Base-by-base conservation (phyloP, 2,888 invertebrate species). In the Drosophila cognata region DNA sequence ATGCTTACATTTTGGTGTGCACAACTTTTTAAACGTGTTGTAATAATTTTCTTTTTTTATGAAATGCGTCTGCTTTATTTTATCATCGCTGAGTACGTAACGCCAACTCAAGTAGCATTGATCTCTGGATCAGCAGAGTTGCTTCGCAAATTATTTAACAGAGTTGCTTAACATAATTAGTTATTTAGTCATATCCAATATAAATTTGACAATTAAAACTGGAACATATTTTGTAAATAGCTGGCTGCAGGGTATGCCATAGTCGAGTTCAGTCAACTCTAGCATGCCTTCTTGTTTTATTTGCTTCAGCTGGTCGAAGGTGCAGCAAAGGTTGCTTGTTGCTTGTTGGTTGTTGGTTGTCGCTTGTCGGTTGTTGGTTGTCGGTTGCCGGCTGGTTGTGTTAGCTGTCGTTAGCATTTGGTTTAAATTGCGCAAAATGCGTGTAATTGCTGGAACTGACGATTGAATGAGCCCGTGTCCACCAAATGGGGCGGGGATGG, bases 371-470 rank as follows among this genome's bases (percentile, higher is more conserved):
- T 46, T 46, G 46, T 21, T 73, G 81, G 51, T 73, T 81, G 84
- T 81, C 82, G 86, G 86, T 86, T 84, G 86, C 89, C 77, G 81
- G 70, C 81, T 69, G 78, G 84, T 82, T 83, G 85, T 85, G 85
- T 85, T 79, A 82, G 78, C 89, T 88, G 88, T 88, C 88, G 89
- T 89, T 88, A 89, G 88, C 89, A 88, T 87, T 88, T 88, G 88
- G 89, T 76, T 89, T 88, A 88, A 88, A 88, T 88, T 88, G 88
- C 84, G 86, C 85, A 88, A 88, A 88, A 89, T 88, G 88, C 88
- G 88, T 89, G 88, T 88, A 88, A 88, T 88, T 88, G 88, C 88
- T 88, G 85, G 86, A 87, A 89, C 89, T 87, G 89, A 88, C 89
- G 84, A 88, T 88, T 86, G 87, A 86, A 86, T 88, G 87, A 84